Conservation (phyloP, 1,140 invertebrate genomes). For the Acromyrmex charruanus region DNA sequence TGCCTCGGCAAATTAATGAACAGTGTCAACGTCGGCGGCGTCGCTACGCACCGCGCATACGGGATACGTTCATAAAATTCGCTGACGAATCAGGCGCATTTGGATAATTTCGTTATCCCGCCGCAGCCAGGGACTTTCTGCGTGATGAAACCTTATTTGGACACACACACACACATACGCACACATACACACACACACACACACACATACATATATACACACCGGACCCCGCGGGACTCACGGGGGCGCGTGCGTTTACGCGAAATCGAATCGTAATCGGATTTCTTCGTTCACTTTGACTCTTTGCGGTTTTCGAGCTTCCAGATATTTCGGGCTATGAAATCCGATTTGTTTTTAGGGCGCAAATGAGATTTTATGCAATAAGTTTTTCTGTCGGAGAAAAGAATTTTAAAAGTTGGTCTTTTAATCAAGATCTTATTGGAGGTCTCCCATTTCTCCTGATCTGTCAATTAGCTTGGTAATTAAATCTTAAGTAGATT, state of each 20-base stretch:
- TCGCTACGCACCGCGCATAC: constrained; percentile 60
- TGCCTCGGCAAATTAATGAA: constrained; percentile 73
- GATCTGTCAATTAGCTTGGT: not conserved
- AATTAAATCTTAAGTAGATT: not conserved
- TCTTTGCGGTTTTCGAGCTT: constrained; percentile 49
- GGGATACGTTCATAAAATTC: constrained; percentile 67
- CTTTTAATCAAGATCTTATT: not conserved
- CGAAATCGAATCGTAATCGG: constrained; percentile 61
- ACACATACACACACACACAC: not conserved
- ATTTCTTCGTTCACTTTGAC: constrained; percentile 52
- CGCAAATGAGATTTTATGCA: constrained; percentile 19
- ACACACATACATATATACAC: not conserved
- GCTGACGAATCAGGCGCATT: constrained; percentile 49
- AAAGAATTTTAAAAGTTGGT: not conserved
- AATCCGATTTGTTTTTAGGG: constrained; percentile 42
- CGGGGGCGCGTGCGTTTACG: constrained; percentile 48
- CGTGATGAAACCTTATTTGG: constrained; percentile 55
- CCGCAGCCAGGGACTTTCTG: constrained; percentile 33
- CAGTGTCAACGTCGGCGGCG: constrained; percentile 70
- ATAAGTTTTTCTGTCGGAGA: not conserved
- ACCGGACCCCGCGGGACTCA: constrained; percentile 1
- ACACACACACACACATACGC: no score
- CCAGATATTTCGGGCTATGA: constrained; percentile 19
- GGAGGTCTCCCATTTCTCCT: not conserved
- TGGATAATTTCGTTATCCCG: constrained; percentile 66